Evolutionary conservation across 2,888 invertebrate species (phyloP).

Genomic region (Erebia ligea): DNA sequence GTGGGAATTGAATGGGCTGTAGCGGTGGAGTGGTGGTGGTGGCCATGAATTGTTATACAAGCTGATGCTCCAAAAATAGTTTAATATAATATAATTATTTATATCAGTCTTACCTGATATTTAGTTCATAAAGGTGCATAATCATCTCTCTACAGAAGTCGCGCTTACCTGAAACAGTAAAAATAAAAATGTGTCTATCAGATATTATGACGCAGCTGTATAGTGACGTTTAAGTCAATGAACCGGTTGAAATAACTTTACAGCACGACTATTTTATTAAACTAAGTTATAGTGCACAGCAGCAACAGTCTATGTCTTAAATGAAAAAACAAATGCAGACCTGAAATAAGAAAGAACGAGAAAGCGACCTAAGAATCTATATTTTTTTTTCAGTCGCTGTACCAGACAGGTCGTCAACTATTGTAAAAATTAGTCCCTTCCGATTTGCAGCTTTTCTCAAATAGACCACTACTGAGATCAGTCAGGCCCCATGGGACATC

Average conservation of each 20-base stretch:
- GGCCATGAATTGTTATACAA: background rate
- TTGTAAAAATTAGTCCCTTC: background rate
- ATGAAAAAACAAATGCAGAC: too few species aligned
- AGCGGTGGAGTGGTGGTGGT: too few species aligned
- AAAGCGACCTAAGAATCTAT: background rate
- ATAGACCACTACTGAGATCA: background rate
- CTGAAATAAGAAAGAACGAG: background rate
- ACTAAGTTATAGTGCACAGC: too few species aligned
- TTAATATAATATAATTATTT: background rate
- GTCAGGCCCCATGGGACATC: background rate
- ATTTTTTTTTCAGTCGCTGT: background rate
- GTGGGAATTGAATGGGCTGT: too few species aligned
- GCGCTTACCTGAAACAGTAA: constrained; percentile 6
- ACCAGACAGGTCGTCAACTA: background rate
- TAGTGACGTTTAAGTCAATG: too few species aligned
- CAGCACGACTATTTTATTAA: too few species aligned
- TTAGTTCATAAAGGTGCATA: background rate
- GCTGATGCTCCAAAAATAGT: background rate
- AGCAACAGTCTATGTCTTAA: too few species aligned
- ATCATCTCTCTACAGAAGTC: background rate
- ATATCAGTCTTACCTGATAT: background rate
- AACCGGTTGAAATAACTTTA: too few species aligned
- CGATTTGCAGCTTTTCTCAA: background rate
- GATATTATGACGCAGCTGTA: background rate
- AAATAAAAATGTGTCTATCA: background rate